Conservation (phyloP, 2,797 vertebrate species). For the Telmatherina bonti region DNA sequence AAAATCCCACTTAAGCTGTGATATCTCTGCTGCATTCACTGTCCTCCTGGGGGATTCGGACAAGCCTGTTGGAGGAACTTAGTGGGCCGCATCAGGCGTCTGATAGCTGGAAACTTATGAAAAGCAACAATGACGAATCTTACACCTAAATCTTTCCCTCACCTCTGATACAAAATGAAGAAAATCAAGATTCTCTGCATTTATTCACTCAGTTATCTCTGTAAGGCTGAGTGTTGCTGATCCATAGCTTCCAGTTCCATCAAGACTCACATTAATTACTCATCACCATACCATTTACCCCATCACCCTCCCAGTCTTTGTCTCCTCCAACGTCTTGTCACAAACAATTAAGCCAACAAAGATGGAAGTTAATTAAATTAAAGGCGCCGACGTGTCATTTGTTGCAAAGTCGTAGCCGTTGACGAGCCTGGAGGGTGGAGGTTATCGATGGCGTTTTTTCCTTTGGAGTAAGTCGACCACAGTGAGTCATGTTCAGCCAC, state of each 20-base stretch:
- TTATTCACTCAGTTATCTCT: constrained; percentile 25
- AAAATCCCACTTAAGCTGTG: constrained; percentile 22
- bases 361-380: constrained; percentile 82
- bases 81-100: constrained; percentile 18
- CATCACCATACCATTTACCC: constrained; percentile 68
- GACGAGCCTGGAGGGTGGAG: constrained; percentile 49
- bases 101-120: constrained; percentile 13
- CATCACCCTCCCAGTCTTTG: constrained; percentile 57
- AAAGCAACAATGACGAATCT: constrained; percentile 30
- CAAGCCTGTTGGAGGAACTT: constrained; percentile 46
- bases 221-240: constrained; percentile 27
- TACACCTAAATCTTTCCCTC: constrained; percentile 9
- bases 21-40: constrained; percentile 21
- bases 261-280: constrained; percentile 82
- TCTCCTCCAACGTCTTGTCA: constrained; percentile 78
- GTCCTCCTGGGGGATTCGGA: constrained; percentile 55
- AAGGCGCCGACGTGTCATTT: constrained; percentile 69
- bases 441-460: constrained; percentile 62
- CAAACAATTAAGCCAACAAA: constrained; percentile 84
- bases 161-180: not conserved
- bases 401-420: constrained; percentile 74
- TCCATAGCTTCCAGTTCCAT: constrained; percentile 76
- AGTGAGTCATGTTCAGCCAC: constrained; percentile 30
- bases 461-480: constrained; percentile 29
- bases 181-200: constrained; percentile 7